phyloP scores from a whole-genome alignment of 2,888 invertebrate species.

The Leptinotarsa haldemani region DNA sequence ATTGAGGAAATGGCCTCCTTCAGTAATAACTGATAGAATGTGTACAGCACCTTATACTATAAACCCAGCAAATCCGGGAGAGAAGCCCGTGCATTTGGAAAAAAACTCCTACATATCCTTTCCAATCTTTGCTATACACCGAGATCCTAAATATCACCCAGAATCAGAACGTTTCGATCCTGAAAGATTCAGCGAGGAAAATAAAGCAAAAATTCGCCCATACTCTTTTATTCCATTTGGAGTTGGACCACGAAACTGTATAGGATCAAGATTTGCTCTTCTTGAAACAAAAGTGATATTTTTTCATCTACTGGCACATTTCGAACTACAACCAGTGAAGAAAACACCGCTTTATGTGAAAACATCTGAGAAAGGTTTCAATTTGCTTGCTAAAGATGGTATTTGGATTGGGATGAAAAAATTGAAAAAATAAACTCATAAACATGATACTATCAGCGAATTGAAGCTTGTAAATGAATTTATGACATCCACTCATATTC shows the following conservation, averaged over 20 bases:
- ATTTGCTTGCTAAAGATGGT: constrained; percentile 49
- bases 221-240: constrained; percentile 70
- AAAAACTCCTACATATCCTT: constrained; percentile 59
- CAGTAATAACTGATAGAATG: constrained; percentile 62
- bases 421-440: not conserved
- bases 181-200: constrained; percentile 57
- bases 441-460: too few relatives aligned
- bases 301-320: constrained; percentile 55
- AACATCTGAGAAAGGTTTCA: constrained; percentile 46
- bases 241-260: constrained; percentile 68
- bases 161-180: constrained; percentile 68
- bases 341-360: constrained; percentile 57
- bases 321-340: constrained; percentile 54
- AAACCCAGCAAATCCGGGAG: constrained; percentile 47
- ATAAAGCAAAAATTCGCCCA: constrained; percentile 64
- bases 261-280: constrained; percentile 65
- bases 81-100: constrained; percentile 50
- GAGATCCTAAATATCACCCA: constrained; percentile 64
- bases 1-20: constrained; percentile 49
- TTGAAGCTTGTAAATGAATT: too few relatives aligned
- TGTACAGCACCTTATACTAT: constrained; percentile 67
- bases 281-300: constrained; percentile 58
- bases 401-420: constrained; percentile 52
- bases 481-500: too few relatives aligned
- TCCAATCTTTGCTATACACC: constrained; percentile 63